Evolutionary conservation across 2,888 invertebrate genomes (phyloP), one percentile per base, ranked within the genome.

Genomic region (Nematopogon swammerdamellus): DNA sequence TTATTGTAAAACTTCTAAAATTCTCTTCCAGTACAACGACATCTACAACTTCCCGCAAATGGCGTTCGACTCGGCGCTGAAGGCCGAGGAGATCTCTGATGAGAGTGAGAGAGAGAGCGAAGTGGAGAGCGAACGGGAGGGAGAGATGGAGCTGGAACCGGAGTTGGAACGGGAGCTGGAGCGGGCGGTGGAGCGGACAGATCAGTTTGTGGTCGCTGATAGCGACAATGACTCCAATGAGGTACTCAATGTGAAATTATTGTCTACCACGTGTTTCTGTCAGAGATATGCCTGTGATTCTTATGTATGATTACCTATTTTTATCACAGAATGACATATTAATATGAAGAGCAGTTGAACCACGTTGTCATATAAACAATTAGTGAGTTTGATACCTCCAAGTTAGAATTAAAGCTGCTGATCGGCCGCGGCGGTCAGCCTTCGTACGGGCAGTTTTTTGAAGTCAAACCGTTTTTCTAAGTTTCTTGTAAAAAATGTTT

Each of bases 11-110:
- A 8, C 8, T 25, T 25, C 25, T 8, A 25, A 4, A 6, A 6
- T 4, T 25, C 8, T 25, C 25, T 85, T 85, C 49, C 68, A 93
- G 89, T 98, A 99, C 72, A 92, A 96, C 63, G 97, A 98, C 68
- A 94, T 99, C 57, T 98, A 98, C 73, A 99, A 98, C 74, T 97
- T 98, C 82, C 94, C 97, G 11, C 91, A 93, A 84, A 88, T 87
- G 65, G 96, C 95, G 0, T 98, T 98, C 67, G 95, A 97, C 57
- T 90, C 92, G 62, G 97, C 97, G 0, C 76, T 98, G 49, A 88
- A 91, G 65, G 91, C 91, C 29, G 94, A 93, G 62, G 92, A 93
- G 67, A 76, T 92, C 20, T 89, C 89, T 46, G 85, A 82, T 3
- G 88, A 88, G 54, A 85, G 83, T 55, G 88, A 89, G 55, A 84